phyloP scores from a whole-genome alignment of 2,113 vertebrate genomes.

The Orthonyx spaldingii region DNA sequence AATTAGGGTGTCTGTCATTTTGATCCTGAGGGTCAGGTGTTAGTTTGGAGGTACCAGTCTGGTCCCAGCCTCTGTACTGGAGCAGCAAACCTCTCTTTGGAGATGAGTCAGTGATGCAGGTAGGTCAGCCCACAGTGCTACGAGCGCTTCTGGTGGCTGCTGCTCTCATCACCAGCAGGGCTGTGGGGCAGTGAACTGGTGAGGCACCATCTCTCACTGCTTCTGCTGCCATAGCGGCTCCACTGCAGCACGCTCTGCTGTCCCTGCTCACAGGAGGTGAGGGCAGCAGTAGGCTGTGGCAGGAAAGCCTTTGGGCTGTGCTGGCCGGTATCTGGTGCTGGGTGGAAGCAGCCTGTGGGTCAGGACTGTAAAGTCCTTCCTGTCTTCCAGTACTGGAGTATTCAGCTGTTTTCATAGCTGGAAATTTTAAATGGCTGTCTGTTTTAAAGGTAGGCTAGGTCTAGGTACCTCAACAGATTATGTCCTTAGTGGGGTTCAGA shows the following conservation, averaged over 20 bases:
- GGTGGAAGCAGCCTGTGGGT: background rate
- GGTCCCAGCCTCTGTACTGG: conserved; percentile 34
- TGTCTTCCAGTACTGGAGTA: background rate
- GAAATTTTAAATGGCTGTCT: background rate
- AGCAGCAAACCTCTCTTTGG: conserved; percentile 44
- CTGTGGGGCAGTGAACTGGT: conserved; percentile 31
- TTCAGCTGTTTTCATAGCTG: background rate
- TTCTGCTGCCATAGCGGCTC: conserved; percentile 8
- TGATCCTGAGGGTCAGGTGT: conserved; percentile 40
- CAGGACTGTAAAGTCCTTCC: background rate
- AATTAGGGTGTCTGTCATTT: background rate
- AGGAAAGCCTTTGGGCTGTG: background rate
- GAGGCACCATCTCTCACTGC: conserved; percentile 45
- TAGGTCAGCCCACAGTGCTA: conserved; percentile 30
- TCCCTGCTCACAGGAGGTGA: background rate
- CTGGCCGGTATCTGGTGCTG: background rate
- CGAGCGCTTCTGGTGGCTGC: background rate
- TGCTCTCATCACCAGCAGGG: background rate
- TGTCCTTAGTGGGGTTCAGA: background rate
- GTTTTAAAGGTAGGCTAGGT: background rate
- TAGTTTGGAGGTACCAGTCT: conserved; percentile 47
- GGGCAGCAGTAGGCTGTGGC: background rate
- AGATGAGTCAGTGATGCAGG: conserved; percentile 53
- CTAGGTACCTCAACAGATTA: background rate
- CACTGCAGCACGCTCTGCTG: background rate